These are phyloP conservation scores for Ptilodon capucinus DNA, from an alignment of 2,888 invertebrate genomes.

Conservation along the genomic window DNA sequence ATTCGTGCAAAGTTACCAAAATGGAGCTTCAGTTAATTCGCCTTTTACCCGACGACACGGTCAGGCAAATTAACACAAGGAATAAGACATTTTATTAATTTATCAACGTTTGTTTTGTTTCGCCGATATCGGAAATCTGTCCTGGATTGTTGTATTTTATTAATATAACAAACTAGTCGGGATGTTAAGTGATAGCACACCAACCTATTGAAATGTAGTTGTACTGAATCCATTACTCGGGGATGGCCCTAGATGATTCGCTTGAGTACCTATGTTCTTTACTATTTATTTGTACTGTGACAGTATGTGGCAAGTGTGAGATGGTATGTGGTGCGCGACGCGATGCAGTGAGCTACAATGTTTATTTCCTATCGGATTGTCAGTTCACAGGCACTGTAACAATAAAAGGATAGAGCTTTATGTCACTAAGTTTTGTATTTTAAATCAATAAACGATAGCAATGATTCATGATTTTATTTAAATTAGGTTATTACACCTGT, in stretches of 20 bases:
- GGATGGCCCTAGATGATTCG: slow-evolving; percentile 69
- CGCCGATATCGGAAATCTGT: slow-evolving; percentile 51
- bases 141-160: slow-evolving; percentile 39
- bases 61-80: slow-evolving; percentile 27
- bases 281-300: slow-evolving; percentile 76
- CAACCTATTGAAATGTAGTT: slow-evolving; percentile 62
- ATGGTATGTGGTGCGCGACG: slow-evolving; percentile 59
- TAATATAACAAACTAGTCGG: slow-evolving; percentile 48
- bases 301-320: slow-evolving; percentile 49
- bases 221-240: slow-evolving; percentile 58
- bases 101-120: slow-evolving; percentile 23
- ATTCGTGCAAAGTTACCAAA: no score
- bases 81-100: slow-evolving; percentile 29
- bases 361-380: slow-evolving; percentile 83
- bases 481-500: no score
- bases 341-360: slow-evolving; percentile 67
- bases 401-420: slow-evolving; percentile 83
- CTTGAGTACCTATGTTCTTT: slow-evolving; percentile 62
- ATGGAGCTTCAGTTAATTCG: no score
- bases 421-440: slow-evolving; percentile 84
- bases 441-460: slow-evolving; percentile 83
- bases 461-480: slow-evolving; percentile 56
- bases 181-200: slow-evolving; percentile 50
- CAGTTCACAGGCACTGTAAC: slow-evolving; percentile 83
- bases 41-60: no score